Percentiles rank a stretch among this genome's conserved stretches.
Evolutionary conservation across 2,113 vertebrate species (phyloP).

Genomic region (Strigops habroptila): DNA sequence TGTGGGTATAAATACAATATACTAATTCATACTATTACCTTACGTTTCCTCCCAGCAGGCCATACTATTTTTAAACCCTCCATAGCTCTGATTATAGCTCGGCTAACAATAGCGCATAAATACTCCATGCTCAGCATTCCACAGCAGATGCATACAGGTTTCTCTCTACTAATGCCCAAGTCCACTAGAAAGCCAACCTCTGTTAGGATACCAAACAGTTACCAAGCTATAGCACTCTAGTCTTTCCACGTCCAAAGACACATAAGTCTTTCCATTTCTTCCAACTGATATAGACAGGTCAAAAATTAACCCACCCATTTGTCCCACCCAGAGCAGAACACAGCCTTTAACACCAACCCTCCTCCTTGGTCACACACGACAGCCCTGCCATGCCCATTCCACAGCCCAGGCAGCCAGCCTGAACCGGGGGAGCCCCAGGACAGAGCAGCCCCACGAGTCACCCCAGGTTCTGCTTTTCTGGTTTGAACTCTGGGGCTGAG

Average conservation of each 20-base stretch:
- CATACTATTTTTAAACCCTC: constrained; percentile 64
- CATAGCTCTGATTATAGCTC: constrained; percentile 39
- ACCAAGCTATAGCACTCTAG: background rate
- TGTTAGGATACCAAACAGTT: background rate
- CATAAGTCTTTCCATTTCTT: background rate
- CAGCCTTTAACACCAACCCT: background rate
- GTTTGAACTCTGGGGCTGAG: background rate
- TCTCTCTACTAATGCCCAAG: background rate
- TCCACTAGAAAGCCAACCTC: background rate
- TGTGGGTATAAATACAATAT: constrained; percentile 20
- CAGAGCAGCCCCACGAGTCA: background rate
- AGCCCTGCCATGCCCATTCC: rapidly evolving
- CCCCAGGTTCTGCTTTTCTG: background rate
- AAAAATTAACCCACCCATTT: background rate
- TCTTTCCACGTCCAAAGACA: background rate
- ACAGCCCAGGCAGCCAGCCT: background rate
- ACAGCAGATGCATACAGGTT: background rate
- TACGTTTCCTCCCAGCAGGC: constrained; percentile 11
- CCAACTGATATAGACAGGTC: background rate
- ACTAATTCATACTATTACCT: constrained; percentile 37
- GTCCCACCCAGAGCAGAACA: background rate
- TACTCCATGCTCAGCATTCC: constrained; percentile 30
- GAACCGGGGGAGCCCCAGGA: rapidly evolving
- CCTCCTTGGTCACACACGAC: too few species aligned
- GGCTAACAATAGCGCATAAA: constrained; percentile 41